Evolutionary conservation across 2,888 invertebrate genomes (phyloP), one percentile per base, ranked within the genome.

Genomic region (Drosophila paracracens): DNA sequence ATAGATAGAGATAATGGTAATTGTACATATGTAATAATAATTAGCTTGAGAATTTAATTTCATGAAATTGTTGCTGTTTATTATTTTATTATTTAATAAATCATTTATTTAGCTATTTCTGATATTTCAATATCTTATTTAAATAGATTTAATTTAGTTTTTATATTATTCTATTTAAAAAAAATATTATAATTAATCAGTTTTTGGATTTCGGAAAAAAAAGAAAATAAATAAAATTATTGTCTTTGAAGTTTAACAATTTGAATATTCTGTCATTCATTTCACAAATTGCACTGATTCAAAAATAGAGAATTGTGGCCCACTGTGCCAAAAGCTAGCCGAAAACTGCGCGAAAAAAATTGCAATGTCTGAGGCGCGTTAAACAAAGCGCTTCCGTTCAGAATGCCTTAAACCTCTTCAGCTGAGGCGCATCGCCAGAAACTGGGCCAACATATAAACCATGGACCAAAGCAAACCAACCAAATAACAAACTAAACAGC

Each of bases 351-450:
- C 57, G 35, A 63, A 59, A 77, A 74, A 70, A 74, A 66, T 76
- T 76, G 78, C 76, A 78, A 79, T 75, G 71, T 78, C 79, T 79
- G 64, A 79, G 78, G 73, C 84, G 83, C 82, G 84, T 83, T 82
- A 83, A 81, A 83, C 83, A 83, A 83, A 83, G 83, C 83, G 79
- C 83, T 83, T 83, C 84, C 83, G 83, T 84, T 84, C 78, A 76
- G 79, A 78, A 76, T 77, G 69, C 69, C 79, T 74, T 70, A 64
- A 69, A 75, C 65, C 70, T 46, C 51, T 68, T 59, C 57, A 50
- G 64, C 60, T 63, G 64, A 62, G 69, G 53, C 69, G 64, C 71
- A 77, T 68, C 70, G 58, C 60, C 58, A 46, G 74, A 70, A 83
- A 81, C 84, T 83, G 78, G 84, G 83, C 72, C 84, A 84, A 65